Percentiles rank a stretch among this genome's conserved stretches.
Conservation (phyloP, 2,888 invertebrate genomes). For the Polyploca ridens region DNA sequence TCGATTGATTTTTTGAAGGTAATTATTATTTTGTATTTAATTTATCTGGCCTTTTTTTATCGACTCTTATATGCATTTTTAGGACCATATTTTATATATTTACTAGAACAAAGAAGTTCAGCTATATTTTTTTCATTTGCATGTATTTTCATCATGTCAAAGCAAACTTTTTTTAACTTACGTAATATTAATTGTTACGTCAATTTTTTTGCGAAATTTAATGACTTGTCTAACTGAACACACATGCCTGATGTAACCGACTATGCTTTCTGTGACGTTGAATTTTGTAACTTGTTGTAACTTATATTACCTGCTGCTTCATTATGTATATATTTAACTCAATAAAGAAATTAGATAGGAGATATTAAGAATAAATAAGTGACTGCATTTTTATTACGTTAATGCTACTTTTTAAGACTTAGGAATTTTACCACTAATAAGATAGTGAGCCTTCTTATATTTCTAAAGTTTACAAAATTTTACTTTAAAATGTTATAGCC, state of each 20-base stretch:
- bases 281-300: constrained; percentile 5
- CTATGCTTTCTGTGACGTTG: not conserved
- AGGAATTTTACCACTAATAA: too few species aligned
- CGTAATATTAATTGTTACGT: constrained; percentile 28
- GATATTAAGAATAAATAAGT: not conserved
- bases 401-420: too few species aligned
- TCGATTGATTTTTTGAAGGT: constrained; percentile 49
- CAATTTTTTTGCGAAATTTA: constrained; percentile 28
- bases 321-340: not conserved
- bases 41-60: not conserved
- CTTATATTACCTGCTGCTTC: not conserved
- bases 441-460: too few species aligned
- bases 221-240: constrained; percentile 24
- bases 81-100: not conserved
- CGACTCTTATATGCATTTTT: not conserved
- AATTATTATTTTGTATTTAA: constrained; percentile 28
- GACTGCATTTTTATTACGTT: not conserved
- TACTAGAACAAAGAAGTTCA: not conserved
- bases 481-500: too few species aligned
- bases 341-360: not conserved
- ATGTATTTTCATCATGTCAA: not conserved
- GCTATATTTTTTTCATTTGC: not conserved
- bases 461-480: not conserved
- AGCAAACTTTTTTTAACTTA: constrained; percentile 32
- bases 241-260: constrained; percentile 23